A percentile compares a stretch with the other conserved stretches of the same genome.
These are phyloP conservation scores for Plodia interpunctella DNA, from an alignment of 1,140 invertebrate genomes.

Conservation along the genomic window DNA sequence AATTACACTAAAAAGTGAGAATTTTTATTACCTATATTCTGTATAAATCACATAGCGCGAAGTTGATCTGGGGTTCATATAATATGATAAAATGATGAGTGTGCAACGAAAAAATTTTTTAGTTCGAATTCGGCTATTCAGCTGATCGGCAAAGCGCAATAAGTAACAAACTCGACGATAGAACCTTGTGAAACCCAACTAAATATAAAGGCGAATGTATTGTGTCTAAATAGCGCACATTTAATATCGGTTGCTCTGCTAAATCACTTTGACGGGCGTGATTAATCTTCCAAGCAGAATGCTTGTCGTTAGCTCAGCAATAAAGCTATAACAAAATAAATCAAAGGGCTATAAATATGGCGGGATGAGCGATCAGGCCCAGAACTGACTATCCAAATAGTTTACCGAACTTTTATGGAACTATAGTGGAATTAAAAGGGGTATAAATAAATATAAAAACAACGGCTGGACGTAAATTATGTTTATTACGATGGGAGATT, in stretches of 20 bases:
- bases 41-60: too few relatives aligned
- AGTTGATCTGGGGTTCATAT: too few relatives aligned
- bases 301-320: constrained; percentile 70
- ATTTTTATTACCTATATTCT: too few relatives aligned
- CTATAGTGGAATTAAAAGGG: constrained; percentile 46
- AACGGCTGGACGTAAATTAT: constrained; percentile 58
- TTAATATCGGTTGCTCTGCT: constrained; percentile 73
- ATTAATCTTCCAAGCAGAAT: constrained; percentile 71
- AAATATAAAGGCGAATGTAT: constrained; percentile 39
- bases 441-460: constrained; percentile 69
- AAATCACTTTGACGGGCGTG: constrained; percentile 70
- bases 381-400: constrained; percentile 55
- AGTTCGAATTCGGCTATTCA: too few relatives aligned
- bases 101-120: too few relatives aligned
- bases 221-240: constrained; percentile 68
- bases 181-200: not conserved
- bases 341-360: constrained; percentile 70
- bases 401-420: constrained; percentile 70
- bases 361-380: constrained; percentile 64
- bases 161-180: not conserved
- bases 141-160: too few relatives aligned
- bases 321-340: constrained; percentile 77
- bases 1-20: too few relatives aligned
- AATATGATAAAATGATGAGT: too few relatives aligned
- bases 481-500: constrained; percentile 45